Evolutionary conservation across 2,113 vertebrate genomes (phyloP), one percentile per base, ranked within the genome.

Genomic region (Cynoglossus semilaevis): DNA sequence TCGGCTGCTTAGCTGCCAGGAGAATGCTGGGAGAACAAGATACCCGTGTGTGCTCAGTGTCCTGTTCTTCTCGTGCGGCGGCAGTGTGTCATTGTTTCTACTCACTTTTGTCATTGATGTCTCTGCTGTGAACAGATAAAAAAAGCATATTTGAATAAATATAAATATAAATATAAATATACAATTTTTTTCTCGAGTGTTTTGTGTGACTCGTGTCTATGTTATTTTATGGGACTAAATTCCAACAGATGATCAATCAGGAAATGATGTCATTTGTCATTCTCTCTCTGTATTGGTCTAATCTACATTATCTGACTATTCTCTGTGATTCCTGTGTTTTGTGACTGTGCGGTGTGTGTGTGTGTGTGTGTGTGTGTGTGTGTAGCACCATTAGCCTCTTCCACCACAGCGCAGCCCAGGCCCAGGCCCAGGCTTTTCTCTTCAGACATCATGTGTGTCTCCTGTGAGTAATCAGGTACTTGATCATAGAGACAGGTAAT

Each of bases 401-500:
- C 72, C 67, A 15, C 52, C 9, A 15, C 60, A 54, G 55, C 70
- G 1, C 47, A 22, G 55, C 72, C 1, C 47, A 17, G 47, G 48
- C 43, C 58, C 61, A 11, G 54, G 47, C 43, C 58, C 61, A 12
- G 54, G 47, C 79, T 67, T 42, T 36, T 42, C 71, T 80, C 73
- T 51, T 77, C 77, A 75, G 79, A 86, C 76, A 78, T 87, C 75
- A 72, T 82, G 75, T 73, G 76, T 40, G 81, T 86, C 85, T 80
- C 82, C 80, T 75, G 77, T 89, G 86, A 89, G 80, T 90, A 90
- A 90, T 91, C 90, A 89, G 83, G 88, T 90, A 87, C 90, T 90
- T 91, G 89, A 90, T 90, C 89, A 90, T 84, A 79, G 83, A 89
- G 87, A 88, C 90, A 90, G 90, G 88, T 89, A 90, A 90, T 90